Base-by-base conservation (phyloP, 1,140 invertebrate species). In the Onthophagus taurus region DNA sequence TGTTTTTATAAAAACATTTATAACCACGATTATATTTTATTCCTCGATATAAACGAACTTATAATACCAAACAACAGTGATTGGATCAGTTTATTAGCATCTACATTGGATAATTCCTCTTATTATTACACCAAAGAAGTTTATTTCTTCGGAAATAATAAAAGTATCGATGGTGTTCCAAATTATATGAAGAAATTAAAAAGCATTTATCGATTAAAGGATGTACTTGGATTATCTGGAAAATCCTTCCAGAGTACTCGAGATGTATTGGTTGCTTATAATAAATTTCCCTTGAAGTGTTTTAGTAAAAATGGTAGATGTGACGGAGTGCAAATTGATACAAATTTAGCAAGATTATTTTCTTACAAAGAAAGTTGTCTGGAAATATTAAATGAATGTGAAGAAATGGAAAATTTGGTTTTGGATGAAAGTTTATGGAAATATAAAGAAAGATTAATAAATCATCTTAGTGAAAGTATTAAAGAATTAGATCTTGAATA, bases 231-330 rank as follows among this genome's bases (percentile, higher is more conserved):
- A 52, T 83, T 88, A 61, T 92, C 91, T 63, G 82, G 92, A 24
- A 94, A 94, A 66, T 90, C 87, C 64, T 93, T 93, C 70, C 89
- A 92, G 62, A 87, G 92, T 66, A 84, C 88, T 3, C 81, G 88
- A 51, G 74, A 83, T 44, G 88, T 89, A 16, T 74, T 91, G 5
- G 87, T 86, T 4, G 70, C 93, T 26, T 89, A 93, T 70, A 93
- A 93, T 66, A 89, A 93, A 66, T 92, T 90, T 57, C 89, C 89
- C 13, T 64, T 92, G 31, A 83, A 85, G 23, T 93, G 89, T 56
- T 64, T 93, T 76, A 76, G 35, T 1, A 92, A 88, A 63, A 85
- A 84, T 18, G n/a, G n/a, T n/a, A n/a, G n/a, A n/a, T n/a, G n/a
- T n/a, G n/a, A n/a, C n/a, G 87, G 85, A 20, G 91, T 85, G 65